A percentile compares a stretch with the other conserved stretches of the same genome.
phyloP scores from a whole-genome alignment of 2,113 vertebrate species.

The Carassius gibelio region DNA sequence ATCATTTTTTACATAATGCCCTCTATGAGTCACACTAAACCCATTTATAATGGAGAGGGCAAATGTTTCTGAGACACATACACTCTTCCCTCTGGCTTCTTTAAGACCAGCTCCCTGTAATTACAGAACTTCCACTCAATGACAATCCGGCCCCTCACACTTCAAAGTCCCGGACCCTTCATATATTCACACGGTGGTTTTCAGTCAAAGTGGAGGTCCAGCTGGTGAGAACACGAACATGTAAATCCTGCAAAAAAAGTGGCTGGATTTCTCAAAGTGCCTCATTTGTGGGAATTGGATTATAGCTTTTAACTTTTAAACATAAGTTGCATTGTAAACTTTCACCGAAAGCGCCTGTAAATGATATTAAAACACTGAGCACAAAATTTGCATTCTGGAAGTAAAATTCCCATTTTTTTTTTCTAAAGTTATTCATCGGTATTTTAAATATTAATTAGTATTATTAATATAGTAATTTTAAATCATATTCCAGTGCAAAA shows the following conservation, averaged over 20 bases:
- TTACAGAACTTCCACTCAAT: conserved; percentile 66
- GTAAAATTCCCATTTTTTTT: neutral
- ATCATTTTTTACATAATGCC: neutral
- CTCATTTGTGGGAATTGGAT: neutral
- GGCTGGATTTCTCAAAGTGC: conserved; percentile 58
- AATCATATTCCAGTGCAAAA: neutral
- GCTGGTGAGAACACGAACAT: conserved; percentile 55
- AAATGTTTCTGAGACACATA: conserved; percentile 34
- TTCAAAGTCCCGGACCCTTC: conserved; percentile 65
- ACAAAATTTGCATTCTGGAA: neutral
- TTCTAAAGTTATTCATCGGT: neutral
- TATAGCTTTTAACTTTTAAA: neutral
- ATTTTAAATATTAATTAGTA: no score
- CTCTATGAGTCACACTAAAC: neutral
- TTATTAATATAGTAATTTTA: neutral
- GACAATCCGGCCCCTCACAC: conserved; percentile 50
- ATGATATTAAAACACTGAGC: neutral
- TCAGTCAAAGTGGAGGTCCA: conserved; percentile 58
- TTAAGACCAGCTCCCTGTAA: conserved; percentile 65
- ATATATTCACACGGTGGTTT: conserved; percentile 17
- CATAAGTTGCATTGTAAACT: neutral
- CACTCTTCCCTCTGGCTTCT: conserved; percentile 55
- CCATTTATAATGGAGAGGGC: conserved; percentile 24
- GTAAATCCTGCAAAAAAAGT: conserved; percentile 22
- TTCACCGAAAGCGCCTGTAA: neutral